Percentiles rank a stretch among this genome's conserved stretches.
Conservation (phyloP, 2,888 invertebrate species). For the Hesperia comma region DNA sequence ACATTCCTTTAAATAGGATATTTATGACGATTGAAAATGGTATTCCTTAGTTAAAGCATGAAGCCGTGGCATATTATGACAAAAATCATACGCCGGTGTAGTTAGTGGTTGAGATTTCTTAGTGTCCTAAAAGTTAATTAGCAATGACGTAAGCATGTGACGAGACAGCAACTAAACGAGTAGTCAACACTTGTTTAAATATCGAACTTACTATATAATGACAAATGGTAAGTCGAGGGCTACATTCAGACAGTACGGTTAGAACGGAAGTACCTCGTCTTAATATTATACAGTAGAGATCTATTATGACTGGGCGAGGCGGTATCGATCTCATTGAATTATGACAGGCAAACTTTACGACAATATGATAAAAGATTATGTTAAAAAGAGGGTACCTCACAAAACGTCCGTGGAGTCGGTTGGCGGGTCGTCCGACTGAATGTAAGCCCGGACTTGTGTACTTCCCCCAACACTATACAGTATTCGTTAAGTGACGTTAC, state of each 20-base stretch:
- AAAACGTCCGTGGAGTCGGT: neutral
- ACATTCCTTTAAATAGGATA: slow-evolving; percentile 28
- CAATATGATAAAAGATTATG: neutral
- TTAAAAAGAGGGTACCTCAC: neutral
- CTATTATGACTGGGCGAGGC: neutral
- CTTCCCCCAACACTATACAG: slow-evolving; percentile 17
- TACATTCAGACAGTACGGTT: slow-evolving; percentile 14
- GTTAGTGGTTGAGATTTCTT: slow-evolving; percentile 27
- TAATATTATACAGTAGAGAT: neutral
- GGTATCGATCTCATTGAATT: neutral
- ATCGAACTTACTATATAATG: slow-evolving; percentile 29
- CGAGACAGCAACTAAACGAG: slow-evolving; percentile 25
- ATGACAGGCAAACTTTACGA: neutral
- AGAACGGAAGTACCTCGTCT: neutral
- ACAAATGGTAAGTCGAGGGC: slow-evolving; percentile 23
- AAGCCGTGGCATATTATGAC: slow-evolving; percentile 27
- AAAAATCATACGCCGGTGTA: slow-evolving; percentile 35
- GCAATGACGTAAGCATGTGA: slow-evolving; percentile 23
- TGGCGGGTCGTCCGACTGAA: neutral
- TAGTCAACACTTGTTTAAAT: slow-evolving; percentile 17
- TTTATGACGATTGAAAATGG: slow-evolving; percentile 37
- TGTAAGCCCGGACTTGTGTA: slow-evolving; percentile 19
- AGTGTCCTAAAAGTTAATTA: slow-evolving; percentile 23
- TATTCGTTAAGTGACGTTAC: slow-evolving; percentile 33
- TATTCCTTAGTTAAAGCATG: slow-evolving; percentile 38